Conservation (phyloP, 2,888 invertebrate species). For the Troides aeacus region DNA sequence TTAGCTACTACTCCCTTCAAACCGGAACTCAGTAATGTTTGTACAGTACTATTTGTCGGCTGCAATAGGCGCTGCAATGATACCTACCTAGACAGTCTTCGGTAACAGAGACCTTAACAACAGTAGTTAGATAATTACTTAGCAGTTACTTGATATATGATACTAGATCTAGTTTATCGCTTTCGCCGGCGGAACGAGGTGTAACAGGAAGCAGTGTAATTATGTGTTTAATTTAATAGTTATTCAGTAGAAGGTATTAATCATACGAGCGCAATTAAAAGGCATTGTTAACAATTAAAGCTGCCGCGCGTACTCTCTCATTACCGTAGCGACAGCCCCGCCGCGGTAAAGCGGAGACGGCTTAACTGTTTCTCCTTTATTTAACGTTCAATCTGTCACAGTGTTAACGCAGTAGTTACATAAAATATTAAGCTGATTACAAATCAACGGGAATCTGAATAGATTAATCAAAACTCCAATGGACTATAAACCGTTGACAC, state of each 20-base stretch:
- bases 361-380: conserved; percentile 7
- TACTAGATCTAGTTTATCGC: too few relatives aligned
- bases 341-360: neutral
- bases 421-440: neutral
- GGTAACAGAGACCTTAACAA: too few relatives aligned
- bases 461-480: too few relatives aligned
- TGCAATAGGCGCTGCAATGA: too few relatives aligned
- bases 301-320: neutral
- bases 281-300: neutral
- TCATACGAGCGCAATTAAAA: conserved; percentile 8
- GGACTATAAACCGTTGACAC: too few relatives aligned
- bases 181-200: too few relatives aligned
- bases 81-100: too few relatives aligned
- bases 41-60: too few relatives aligned
- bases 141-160: too few relatives aligned
- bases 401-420: neutral
- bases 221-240: neutral
- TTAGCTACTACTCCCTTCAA: too few relatives aligned
- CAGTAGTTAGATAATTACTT: too few relatives aligned
- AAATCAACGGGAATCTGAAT: neutral
- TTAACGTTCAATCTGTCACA: conserved; percentile 11
- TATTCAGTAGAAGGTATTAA: neutral
- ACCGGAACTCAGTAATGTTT: too few relatives aligned
- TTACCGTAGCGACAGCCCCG: conserved; percentile 7
- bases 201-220: neutral